Evolutionary conservation across 2,888 invertebrate species (phyloP), one percentile per base, ranked within the genome.

Genomic region (Chymomyza procnemis): DNA sequence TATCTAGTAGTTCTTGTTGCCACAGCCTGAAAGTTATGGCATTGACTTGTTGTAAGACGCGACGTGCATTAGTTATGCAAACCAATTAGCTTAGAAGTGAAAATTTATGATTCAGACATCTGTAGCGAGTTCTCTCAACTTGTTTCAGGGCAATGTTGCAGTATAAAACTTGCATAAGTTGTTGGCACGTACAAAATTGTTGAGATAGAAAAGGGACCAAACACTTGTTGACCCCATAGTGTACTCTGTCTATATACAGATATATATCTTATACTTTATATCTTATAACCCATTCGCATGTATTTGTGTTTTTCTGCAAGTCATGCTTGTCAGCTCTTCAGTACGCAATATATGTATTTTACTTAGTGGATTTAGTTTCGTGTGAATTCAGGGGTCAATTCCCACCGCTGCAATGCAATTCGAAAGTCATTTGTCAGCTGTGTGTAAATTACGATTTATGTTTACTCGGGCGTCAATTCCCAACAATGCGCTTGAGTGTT

Each of bases 151-250:
- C 34, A n/a, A n/a, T 41, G 34, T 12, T 41, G 34, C 34, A 12
- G 12, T 12, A 12, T 12, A 41, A 41, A 41, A 12, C 34, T 34
- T 12, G 34, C 9, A 41, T 12, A 41, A 41, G 34, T 41, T 41
- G 12, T 41, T 41, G 34, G 34, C 34, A 41, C 34, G 34, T 41
- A 12, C 34, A 41, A 34, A 34, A 34, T 9, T 34, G 34, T 6
- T 9, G 2, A 0, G 26, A 3, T 26, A 34, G 12, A 41, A 12
- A 41, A 12, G 34, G 34, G 26, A 50, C 74, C 63, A 58, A 56
- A 60, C 71, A 78, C 75, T 78, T 75, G 75, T 75, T 77, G 75
- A 64, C 77, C 55, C 66, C 46, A 61, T 60, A 34, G 34, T 41
- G 34, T 34, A 8, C 34, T 8, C 34, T 34, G 3, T 0, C 22